A percentile compares a stretch with the other conserved stretches of the same genome.
phyloP scores from a whole-genome alignment of 2,113 vertebrate genomes.

The Corapipo altera region DNA sequence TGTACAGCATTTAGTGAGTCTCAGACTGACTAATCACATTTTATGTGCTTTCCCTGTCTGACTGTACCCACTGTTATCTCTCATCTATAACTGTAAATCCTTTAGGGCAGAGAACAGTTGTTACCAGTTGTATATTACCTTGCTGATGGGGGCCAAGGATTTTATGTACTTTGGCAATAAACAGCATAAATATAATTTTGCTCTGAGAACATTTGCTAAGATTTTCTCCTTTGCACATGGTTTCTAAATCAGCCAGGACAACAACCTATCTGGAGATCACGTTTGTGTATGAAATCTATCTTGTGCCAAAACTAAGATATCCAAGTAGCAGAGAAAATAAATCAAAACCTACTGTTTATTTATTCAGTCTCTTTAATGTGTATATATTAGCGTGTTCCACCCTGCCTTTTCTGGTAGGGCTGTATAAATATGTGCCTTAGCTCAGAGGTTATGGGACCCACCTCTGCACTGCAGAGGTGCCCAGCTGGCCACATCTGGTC shows the following conservation, averaged over 20 bases:
- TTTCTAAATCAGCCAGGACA: neutral
- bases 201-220: neutral
- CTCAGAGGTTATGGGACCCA: neutral
- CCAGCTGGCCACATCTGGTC: neutral
- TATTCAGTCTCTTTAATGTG: constrained; percentile 31
- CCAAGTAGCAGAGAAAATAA: constrained; percentile 57
- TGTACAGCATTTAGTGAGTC: neutral
- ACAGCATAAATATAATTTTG: neutral
- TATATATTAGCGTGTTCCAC: neutral
- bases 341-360: constrained; percentile 39
- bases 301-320: constrained; percentile 52
- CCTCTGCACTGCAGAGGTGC: neutral
- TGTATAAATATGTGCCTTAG: neutral
- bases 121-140: neutral
- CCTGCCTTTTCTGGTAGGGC: constrained; percentile 28
- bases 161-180: neutral
- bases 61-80: neutral
- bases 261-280: neutral
- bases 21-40: constrained; percentile 1
- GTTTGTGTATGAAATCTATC: neutral
- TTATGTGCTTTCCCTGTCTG: neutral
- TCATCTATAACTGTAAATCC: neutral
- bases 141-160: neutral
- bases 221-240: neutral
- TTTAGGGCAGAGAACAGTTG: neutral